Evolutionary conservation across 2,113 vertebrate species (phyloP), one percentile per base, ranked within the genome.

Genomic region (Xerus inauris): DNA sequence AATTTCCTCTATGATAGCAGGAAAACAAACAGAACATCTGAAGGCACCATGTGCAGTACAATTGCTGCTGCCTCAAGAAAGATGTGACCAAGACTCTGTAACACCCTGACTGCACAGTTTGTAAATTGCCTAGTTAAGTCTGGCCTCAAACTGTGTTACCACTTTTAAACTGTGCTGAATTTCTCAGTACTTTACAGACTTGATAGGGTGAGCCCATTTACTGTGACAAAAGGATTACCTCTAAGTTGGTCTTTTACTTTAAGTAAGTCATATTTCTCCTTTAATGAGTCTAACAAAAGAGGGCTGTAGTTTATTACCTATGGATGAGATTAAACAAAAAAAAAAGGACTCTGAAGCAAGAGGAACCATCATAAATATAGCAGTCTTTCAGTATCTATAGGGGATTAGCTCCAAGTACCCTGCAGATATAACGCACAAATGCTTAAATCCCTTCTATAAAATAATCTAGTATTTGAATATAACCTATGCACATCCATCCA

Each of bases 51-150:
- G 67, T 67, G 83, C 32, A 62, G 38, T 6, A 51, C 88, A 77
- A 85, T 82, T 77, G 54, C n/a, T 62, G 51, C 95, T 92, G 92
- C 92, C 97, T 97, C 71, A 59, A 88, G 95, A 83, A 97, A 96
- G 83, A 90, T 86, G 90, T 95, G 97, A 85, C 97, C 96, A 59
- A 59, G 71, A 32, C 83, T 96, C 93, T 87, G 91, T 93, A 72
- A 84, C 91, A 93, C 45, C 49, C 94, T 71, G 28, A 80, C 26
- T 75, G 85, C 94, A 94, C 94, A 96, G 97, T 94, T 87, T 96
- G 95, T 79, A 95, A 97, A 97, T 49, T 93, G 97, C 96, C 97
- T 97, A 81, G 93, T 97, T 96, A 97, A 96, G 82, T 76, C 91
- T 95, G 95, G 89, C 92, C 95, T 97, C 97, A 97, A 94, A 96